Conservation (phyloP, 2,888 invertebrate species). For the Mactromeris polynyma region DNA sequence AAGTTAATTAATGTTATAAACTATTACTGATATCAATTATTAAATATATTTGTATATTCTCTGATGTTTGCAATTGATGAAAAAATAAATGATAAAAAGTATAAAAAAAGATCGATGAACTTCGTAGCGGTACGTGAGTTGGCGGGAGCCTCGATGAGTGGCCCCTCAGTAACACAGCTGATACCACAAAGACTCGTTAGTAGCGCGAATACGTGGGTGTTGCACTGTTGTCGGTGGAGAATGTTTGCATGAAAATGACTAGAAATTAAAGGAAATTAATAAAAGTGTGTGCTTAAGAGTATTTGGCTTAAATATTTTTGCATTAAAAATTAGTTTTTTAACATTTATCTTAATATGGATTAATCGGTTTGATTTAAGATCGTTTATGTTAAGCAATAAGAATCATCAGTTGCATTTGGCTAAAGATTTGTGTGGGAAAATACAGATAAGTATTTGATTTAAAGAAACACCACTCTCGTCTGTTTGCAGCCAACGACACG, state of each 20-base stretch:
- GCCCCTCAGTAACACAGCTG: constrained; percentile 51
- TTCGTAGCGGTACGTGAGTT: constrained; percentile 51
- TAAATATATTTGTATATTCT: not conserved
- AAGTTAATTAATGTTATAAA: not conserved
- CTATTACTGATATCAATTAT: not conserved
- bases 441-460: not conserved
- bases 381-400: not conserved
- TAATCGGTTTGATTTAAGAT: too few relatives aligned
- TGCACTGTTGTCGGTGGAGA: not conserved
- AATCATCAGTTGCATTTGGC: not conserved
- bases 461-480: not conserved
- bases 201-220: constrained; percentile 60
- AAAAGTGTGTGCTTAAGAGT: not conserved
- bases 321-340: not conserved
- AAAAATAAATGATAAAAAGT: not conserved
- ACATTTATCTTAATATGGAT: too few relatives aligned
- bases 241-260: not conserved
- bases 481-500: not conserved
- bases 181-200: constrained; percentile 53
- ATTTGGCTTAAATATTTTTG: not conserved
- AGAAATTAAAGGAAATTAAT: not conserved
- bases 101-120: constrained; percentile 24
- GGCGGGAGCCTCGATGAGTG: constrained; percentile 70
- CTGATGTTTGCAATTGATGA: not conserved
- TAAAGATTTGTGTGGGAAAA: not conserved